These are phyloP conservation scores for Doryteuthis pealeii DNA, from an alignment of 1,140 invertebrate genomes.

Conservation along the genomic window DNA sequence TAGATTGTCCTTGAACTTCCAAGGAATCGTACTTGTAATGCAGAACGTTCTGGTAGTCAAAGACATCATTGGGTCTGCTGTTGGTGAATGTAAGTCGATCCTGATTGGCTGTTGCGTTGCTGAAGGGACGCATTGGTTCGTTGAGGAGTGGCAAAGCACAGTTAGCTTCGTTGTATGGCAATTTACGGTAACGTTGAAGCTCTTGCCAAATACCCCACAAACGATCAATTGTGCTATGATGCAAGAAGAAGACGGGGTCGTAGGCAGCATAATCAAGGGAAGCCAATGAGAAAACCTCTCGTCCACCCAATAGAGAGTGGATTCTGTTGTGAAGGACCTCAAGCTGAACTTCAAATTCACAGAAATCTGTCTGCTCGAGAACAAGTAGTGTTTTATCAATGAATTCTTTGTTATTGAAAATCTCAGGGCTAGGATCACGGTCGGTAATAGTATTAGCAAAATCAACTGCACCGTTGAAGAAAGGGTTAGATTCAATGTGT, in stretches of 20 bases:
- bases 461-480: slow-evolving; percentile 5
- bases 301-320: slow-evolving; percentile 24
- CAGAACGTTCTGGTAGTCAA: slow-evolving; percentile 32
- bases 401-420: slow-evolving; percentile 14
- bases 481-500: slow-evolving; percentile 9
- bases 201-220: slow-evolving; percentile 37
- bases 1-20: slow-evolving; percentile 23
- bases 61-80: slow-evolving; percentile 26
- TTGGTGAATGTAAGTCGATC: slow-evolving; percentile 17
- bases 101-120: slow-evolving; percentile 16
- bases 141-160: slow-evolving; percentile 25
- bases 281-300: slow-evolving; percentile 20
- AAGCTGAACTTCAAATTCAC: slow-evolving; percentile 30
- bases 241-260: slow-evolving; percentile 30
- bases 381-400: slow-evolving; percentile 15
- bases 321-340: slow-evolving; percentile 28
- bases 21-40: slow-evolving; percentile 34
- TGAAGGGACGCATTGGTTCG: slow-evolving; percentile 27
- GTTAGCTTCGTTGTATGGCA: slow-evolving; percentile 23
- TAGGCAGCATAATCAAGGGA: slow-evolving; percentile 30
- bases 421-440: neutral
- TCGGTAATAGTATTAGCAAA: neutral
- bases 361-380: slow-evolving; percentile 32
- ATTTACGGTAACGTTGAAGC: slow-evolving; percentile 26
- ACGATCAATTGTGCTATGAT: slow-evolving; percentile 30